phyloP scores from a whole-genome alignment of 2,888 invertebrate species.

The Drosophila flavopinicola region DNA sequence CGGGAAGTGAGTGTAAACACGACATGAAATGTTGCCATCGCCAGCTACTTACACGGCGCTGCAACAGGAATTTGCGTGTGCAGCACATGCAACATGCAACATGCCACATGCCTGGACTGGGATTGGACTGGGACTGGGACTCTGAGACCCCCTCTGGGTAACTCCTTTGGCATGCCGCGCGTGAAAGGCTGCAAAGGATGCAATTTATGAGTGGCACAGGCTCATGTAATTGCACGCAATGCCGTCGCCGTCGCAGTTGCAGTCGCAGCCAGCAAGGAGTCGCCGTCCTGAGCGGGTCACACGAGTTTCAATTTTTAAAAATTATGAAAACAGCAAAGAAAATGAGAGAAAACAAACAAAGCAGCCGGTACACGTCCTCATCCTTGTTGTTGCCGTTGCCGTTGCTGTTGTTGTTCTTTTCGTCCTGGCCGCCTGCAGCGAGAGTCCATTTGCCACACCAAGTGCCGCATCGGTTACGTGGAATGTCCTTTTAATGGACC shows the following conservation, averaged over 20 bases:
- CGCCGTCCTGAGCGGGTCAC: slow-evolving; percentile 60
- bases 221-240: slow-evolving; percentile 81
- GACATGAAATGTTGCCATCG: slow-evolving; percentile 74
- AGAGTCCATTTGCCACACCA: slow-evolving; percentile 67
- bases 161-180: slow-evolving; percentile 71
- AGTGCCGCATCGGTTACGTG: slow-evolving; percentile 73
- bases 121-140: slow-evolving; percentile 15
- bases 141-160: slow-evolving; percentile 26
- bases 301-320: slow-evolving; percentile 75
- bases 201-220: slow-evolving; percentile 77
- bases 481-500: slow-evolving; percentile 80
- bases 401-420: slow-evolving; percentile 35
- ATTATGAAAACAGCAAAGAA: slow-evolving; percentile 58
- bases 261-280: slow-evolving; percentile 63
- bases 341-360: slow-evolving; percentile 55
- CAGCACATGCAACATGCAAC: slow-evolving; percentile 48
- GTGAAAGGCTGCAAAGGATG: slow-evolving; percentile 65
- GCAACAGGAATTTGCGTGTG: slow-evolving; percentile 67
- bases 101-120: slow-evolving; percentile 38
- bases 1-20: slow-evolving; percentile 79
- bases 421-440: slow-evolving; percentile 58
- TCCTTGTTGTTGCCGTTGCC: slow-evolving; percentile 18
- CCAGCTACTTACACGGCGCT: slow-evolving; percentile 57
- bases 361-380: slow-evolving; percentile 30
- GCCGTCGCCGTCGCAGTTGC: slow-evolving; percentile 46